Evolutionary conservation across 2,113 vertebrate species (phyloP), one percentile per base, ranked within the genome.

Genomic region (Silurus asotus): DNA sequence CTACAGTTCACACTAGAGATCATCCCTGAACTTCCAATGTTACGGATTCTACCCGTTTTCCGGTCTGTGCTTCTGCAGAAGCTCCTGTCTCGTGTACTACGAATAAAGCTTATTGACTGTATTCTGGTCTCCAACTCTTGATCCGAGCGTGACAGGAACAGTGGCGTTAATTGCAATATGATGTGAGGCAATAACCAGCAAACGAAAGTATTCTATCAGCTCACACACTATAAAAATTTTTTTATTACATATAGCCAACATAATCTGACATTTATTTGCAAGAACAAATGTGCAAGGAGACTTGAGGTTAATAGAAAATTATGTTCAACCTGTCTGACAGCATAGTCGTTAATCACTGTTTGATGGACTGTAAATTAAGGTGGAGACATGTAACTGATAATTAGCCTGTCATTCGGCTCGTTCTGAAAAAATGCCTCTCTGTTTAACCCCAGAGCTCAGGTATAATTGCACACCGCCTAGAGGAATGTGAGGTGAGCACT

Each of bases 401-500:
- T 87, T 87, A 82, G 80, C 80, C 70, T 82, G 80, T 62, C 25
- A 5, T 81, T 76, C 82, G 77, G 25, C 49, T 75, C 51, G 20
- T 87, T 87, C 74, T 13, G n/a, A 82, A 74, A 76, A 85, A 86
- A 86, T 74, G 81, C 9, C 48, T 87, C 81, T 77, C 64, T 87
- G 83, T 53, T 85, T 86, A 87, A 90, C 91, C 84, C 77, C 81
- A 83, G 85, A 49, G 75, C 72, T 19, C 79, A 81, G 89, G 90
- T 92, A 90, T 95, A 95, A 96, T 96, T 94, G 90, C 91, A 91
- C 89, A 93, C 88, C 91, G 93, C 94, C 94, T 93, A 89, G 81
- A 88, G 90, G 95, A 94, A 90, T 90, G 89, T 89, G 94, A 91
- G 91, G 91, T 89, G 93, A 87, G 91, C 88, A 93, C 90, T 94